Evolutionary conservation across 2,797 vertebrate genomes (phyloP), one percentile per base, ranked within the genome.

Genomic region (Otolemur crassicaudatus): DNA sequence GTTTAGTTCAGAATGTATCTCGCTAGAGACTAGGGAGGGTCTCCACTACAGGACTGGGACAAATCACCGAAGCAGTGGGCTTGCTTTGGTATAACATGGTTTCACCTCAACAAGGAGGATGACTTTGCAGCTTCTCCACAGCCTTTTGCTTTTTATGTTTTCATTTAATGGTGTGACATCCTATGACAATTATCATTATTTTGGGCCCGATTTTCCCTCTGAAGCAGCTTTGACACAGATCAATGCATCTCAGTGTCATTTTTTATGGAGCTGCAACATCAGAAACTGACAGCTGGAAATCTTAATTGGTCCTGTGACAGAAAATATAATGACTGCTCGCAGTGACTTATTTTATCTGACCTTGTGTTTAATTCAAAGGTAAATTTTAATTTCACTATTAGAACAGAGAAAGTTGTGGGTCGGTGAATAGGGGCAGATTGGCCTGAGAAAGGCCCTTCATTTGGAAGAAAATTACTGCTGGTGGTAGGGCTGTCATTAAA

Each of bases 301-400:
- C 97, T 98, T 98, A 98, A 98, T 98, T 99, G 98, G 96, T 98
- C 96, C 97, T 94, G 98, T 98, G 98, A 98, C 97, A 98, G 97
- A 94, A 97, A 98, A 98, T 96, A 91, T 97, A 98, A 98, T 96
- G 97, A 97, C 94, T 94, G 2, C 95, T 98, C 96, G 69, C 91
- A 95, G 87, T 93, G 96, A 94, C 82, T 98, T 97, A 79, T 96
- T 98, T 97, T 96, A 76, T 93, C 93, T 98, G 98, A 98, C 98
- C 98, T 99, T 99, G 98, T 90, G 20, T 95, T 98, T 98, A 95
- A 98, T 98, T 97, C 94, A 98, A 98, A 98, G 97, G 95, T 96
- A 98, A 98, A 98, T 87, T 93, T 94, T 97, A 87, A 37, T 97
- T 97, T 97, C 95, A 85, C 60, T 95, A 83, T 94, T 75, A 87